These are phyloP conservation scores for Rhyacophila brunnea DNA, from an alignment of 1,140 invertebrate species.

Conservation along the genomic window DNA sequence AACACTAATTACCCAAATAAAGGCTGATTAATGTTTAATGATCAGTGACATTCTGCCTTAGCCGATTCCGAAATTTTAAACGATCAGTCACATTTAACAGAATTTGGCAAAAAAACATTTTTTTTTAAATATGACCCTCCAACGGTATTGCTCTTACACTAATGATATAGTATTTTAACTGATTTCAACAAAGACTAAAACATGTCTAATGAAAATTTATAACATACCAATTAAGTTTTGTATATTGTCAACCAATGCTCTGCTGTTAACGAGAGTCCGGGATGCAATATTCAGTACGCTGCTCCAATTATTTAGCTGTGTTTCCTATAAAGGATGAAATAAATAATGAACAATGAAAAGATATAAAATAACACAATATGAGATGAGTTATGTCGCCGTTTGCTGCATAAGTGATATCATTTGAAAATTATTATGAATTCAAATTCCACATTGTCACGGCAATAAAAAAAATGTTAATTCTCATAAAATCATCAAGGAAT, in stretches of 20 bases:
- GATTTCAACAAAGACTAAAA: too few relatives aligned
- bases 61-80: neutral
- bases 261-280: slow-evolving; percentile 31
- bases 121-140: neutral
- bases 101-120: neutral
- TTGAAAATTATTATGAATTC: neutral
- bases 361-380: too few relatives aligned
- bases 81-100: neutral
- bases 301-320: slow-evolving; percentile 31
- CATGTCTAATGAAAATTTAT: neutral
- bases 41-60: too few relatives aligned
- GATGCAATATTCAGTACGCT: slow-evolving; percentile 30
- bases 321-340: slow-evolving; percentile 24
- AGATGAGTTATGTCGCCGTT: too few relatives aligned
- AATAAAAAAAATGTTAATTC: slow-evolving; percentile 1
- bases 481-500: neutral
- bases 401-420: too few relatives aligned
- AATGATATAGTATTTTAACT: too few relatives aligned
- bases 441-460: neutral
- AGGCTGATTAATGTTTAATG: too few relatives aligned
- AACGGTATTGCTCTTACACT: too few relatives aligned
- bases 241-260: slow-evolving; percentile 33
- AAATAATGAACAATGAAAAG: too few relatives aligned
- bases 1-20: too few relatives aligned
- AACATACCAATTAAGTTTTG: slow-evolving; percentile 33